Percentiles rank a stretch among this genome's conserved stretches.
These are phyloP conservation scores for Brachylomia viminalis DNA, from an alignment of 2,888 invertebrate genomes.

Conservation along the genomic window DNA sequence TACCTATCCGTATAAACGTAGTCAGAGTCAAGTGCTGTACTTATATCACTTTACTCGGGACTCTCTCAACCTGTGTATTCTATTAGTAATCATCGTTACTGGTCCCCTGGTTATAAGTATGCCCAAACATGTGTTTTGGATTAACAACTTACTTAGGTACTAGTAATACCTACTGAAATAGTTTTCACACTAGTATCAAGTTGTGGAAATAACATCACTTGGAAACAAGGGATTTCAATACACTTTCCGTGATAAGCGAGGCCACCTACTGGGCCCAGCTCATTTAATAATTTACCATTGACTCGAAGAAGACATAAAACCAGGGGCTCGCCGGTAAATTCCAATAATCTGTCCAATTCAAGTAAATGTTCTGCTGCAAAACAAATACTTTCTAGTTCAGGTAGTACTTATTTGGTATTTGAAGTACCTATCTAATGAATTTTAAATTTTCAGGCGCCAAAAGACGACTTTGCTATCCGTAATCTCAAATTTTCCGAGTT, in stretches of 20 bases:
- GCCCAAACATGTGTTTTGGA: background rate
- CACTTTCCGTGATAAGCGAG: background rate
- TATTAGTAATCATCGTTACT: no score
- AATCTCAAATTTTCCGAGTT: conserved; percentile 90
- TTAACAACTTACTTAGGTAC: background rate
- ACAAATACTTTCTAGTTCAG: background rate
- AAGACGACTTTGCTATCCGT: conserved; percentile 88
- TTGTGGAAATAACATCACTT: background rate
- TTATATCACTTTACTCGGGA: background rate
- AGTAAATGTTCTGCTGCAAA: background rate
- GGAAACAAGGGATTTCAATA: background rate
- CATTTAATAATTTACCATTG: background rate
- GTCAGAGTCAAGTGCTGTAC: background rate
- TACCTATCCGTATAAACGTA: background rate
- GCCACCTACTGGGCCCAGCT: background rate
- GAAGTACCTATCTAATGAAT: background rate
- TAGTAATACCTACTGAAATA: no score
- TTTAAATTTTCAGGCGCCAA: conserved; percentile 85
- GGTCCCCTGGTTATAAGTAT: background rate
- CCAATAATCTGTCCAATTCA: background rate
- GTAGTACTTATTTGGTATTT: background rate
- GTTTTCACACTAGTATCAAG: background rate
- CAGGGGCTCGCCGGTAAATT: background rate
- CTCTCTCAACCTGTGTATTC: background rate
- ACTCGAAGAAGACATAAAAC: background rate